These are phyloP conservation scores for Lingula anatina DNA, from an alignment of 2,888 invertebrate genomes.

Conservation along the genomic window DNA sequence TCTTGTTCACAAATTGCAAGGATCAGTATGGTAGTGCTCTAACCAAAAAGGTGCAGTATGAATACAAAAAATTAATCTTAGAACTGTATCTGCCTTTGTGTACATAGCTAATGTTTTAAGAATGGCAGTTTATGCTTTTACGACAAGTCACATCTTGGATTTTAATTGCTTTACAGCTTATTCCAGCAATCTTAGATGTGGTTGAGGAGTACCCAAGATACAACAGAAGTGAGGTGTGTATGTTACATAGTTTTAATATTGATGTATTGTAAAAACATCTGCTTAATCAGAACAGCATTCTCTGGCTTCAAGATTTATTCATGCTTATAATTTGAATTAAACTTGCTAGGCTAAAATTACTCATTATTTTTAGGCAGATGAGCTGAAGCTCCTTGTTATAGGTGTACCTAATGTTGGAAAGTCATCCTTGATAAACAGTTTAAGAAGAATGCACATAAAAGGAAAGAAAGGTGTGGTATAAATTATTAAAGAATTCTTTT, in stretches of 20 bases:
- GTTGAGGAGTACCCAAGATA: conserved; percentile 70
- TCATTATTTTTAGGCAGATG: conserved; percentile 17
- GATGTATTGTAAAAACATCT: no score
- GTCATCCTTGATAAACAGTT: conserved; percentile 46
- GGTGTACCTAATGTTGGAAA: conserved; percentile 52
- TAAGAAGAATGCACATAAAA: no score
- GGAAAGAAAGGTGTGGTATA: conserved; percentile 24
- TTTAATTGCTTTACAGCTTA: conserved; percentile 48
- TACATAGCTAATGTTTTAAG: not conserved
- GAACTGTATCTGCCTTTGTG: no score
- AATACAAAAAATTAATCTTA: not conserved
- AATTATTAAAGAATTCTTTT: conserved; percentile 2
- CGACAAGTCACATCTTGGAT: not conserved
- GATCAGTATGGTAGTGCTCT: conserved; percentile 61
- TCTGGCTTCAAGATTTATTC: no score
- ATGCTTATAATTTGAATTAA: no score
- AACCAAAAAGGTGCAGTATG: conserved; percentile 24
- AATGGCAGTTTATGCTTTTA: not conserved
- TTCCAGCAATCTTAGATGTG: conserved; percentile 67
- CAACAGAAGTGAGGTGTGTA: conserved; percentile 63
- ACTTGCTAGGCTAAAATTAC: no score
- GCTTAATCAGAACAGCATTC: no score
- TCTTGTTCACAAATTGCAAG: conserved; percentile 79
- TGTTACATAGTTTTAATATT: not conserved
- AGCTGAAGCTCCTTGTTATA: conserved; percentile 43